phyloP scores from a whole-genome alignment of 2,888 invertebrate species.

The Drosophila merina region DNA sequence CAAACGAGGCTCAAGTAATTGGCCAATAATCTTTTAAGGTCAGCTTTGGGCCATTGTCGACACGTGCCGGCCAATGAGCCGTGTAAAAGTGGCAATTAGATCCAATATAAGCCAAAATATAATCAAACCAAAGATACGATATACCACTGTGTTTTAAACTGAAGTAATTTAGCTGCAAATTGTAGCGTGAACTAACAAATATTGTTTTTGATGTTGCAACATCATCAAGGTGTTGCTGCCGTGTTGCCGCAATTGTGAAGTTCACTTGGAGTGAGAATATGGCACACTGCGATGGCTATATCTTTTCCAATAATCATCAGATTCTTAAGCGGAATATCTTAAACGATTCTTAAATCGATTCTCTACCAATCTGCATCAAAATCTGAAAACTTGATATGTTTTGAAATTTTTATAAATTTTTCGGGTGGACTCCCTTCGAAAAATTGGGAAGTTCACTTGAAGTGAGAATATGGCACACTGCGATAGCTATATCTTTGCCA shows the following conservation, averaged over 20 bases:
- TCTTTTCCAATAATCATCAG: no score
- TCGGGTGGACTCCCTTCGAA: no score
- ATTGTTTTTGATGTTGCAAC: neutral
- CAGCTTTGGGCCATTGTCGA: conserved; percentile 31
- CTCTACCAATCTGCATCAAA: no score
- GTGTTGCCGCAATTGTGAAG: conserved; percentile 41
- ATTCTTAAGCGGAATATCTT: no score
- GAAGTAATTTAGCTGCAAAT: conserved; percentile 62
- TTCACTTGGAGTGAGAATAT: no score
- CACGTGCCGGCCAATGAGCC: conserved; percentile 53
- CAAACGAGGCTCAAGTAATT: conserved; percentile 9
- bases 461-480: no score
- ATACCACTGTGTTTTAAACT: conserved; percentile 3
- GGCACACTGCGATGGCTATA: no score
- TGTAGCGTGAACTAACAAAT: conserved; percentile 56
- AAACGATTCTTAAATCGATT: no score
- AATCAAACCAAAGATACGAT: conserved; percentile 3
- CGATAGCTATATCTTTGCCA: no score
- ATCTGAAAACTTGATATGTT: no score
- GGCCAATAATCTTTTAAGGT: conserved; percentile 28
- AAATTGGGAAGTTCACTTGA: no score
- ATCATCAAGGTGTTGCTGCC: conserved; percentile 19
- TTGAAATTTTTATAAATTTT: no score
- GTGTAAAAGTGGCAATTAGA: conserved; percentile 47
- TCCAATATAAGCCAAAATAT: conserved; percentile 33